These are phyloP conservation scores for Tympanuchus pallidicinctus DNA, from an alignment of 2,113 vertebrate species.

Conservation along the genomic window DNA sequence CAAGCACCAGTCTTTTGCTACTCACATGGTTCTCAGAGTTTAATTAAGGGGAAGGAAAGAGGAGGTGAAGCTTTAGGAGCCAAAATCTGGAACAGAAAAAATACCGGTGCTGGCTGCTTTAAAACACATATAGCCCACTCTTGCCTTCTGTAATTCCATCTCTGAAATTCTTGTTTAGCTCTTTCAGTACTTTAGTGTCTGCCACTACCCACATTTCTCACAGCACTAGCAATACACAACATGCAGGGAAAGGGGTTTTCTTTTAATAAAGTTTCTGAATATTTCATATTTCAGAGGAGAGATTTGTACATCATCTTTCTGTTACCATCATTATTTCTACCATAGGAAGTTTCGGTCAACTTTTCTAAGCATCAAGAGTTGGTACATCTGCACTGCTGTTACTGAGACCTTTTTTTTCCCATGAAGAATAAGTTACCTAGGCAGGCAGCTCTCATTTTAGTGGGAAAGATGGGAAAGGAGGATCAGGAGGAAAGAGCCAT, in stretches of 20 bases:
- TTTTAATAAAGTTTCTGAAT: neutral
- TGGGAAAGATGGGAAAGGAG: neutral
- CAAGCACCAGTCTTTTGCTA: neutral
- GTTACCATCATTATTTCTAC: neutral
- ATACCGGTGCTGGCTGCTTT: neutral
- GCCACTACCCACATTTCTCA: slow-evolving; percentile 47
- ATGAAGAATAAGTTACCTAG: neutral
- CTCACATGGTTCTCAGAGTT: neutral
- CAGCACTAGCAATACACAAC: neutral
- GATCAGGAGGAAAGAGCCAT: neutral
- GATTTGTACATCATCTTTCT: neutral
- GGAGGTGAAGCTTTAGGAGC: neutral
- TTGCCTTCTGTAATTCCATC: neutral
- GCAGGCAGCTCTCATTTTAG: neutral
- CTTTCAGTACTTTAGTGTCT: neutral
- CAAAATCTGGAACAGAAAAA: neutral
- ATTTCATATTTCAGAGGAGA: neutral
- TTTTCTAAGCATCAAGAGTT: neutral
- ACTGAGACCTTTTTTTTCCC: neutral
- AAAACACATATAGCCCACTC: neutral
- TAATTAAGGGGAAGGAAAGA: neutral
- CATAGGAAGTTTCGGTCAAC: neutral
- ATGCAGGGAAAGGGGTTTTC: neutral
- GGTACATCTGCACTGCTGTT: neutral
- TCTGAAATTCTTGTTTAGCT: neutral